These are phyloP conservation scores for Phyllopteryx taeniolatus DNA, from an alignment of 2,113 vertebrate species.

Conservation along the genomic window DNA sequence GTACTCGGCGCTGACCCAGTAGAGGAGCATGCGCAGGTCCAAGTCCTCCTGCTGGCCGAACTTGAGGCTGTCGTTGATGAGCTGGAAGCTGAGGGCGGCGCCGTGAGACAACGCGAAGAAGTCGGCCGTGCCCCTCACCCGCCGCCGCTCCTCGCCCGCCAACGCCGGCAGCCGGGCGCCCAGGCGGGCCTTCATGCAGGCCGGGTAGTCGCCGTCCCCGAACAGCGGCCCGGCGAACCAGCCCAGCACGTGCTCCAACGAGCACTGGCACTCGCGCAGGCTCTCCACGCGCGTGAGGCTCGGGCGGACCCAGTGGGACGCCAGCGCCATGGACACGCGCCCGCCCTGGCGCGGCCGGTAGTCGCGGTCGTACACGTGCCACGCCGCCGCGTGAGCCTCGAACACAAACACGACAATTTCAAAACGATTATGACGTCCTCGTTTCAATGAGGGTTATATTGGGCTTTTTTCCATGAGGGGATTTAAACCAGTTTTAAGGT, in stretches of 20 bases:
- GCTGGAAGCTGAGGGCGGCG: conserved; percentile 88
- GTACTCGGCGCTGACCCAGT: conserved; percentile 90
- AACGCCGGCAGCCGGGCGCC: conserved; percentile 84
- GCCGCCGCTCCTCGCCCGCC: conserved; percentile 76
- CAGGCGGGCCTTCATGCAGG: conserved; percentile 85
- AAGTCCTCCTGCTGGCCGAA: conserved; percentile 89
- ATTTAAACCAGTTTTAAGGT: background rate
- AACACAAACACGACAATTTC: background rate
- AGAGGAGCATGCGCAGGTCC: conserved; percentile 88
- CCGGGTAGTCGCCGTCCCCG: conserved; percentile 89
- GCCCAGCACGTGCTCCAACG: conserved; percentile 90
- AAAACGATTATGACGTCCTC: too few species aligned
- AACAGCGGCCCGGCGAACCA: conserved; percentile 97
- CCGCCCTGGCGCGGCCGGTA: conserved; percentile 85
- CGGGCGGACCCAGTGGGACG: conserved; percentile 94
- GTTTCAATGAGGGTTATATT: too few species aligned
- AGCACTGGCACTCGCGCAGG: conserved; percentile 86
- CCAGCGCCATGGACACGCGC: conserved; percentile 86
- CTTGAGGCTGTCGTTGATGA: conserved; percentile 85
- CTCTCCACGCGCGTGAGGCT: conserved; percentile 75
- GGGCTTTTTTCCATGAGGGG: too few species aligned
- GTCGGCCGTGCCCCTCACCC: conserved; percentile 86
- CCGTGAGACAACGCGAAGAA: conserved; percentile 96
- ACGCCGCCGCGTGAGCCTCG: conserved; percentile 89
- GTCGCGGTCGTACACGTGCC: conserved; percentile 87